Percentiles rank a stretch among this genome's conserved stretches.
Evolutionary conservation across 2,888 invertebrate species (phyloP).

Genomic region (Seira ritae): DNA sequence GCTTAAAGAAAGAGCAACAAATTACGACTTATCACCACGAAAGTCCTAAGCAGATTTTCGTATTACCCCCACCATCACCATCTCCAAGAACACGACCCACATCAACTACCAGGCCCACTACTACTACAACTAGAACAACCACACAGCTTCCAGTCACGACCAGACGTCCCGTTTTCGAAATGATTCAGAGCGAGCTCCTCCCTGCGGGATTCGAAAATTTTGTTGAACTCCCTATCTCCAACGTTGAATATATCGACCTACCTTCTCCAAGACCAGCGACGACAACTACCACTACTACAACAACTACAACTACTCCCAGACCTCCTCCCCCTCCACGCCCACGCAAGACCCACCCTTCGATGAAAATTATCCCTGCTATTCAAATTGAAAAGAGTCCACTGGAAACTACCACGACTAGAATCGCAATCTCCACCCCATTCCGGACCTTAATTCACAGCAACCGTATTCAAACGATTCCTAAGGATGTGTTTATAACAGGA

Average conservation of each 20-base stretch:
- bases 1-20: conserved; percentile 27
- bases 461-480: conserved; percentile 12
- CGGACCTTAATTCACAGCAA: neutral
- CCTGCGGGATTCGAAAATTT: conserved; percentile 21
- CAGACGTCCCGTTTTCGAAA: conserved; percentile 17
- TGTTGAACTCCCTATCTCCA: conserved; percentile 20
- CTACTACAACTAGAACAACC: conserved; percentile 15
- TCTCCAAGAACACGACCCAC: neutral
- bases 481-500: conserved; percentile 23
- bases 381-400: conserved; percentile 2
- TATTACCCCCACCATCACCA: too few species aligned
- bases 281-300: neutral
- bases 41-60: neutral
- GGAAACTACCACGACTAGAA: conserved; percentile 37
- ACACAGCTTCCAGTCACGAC: neutral
- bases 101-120: conserved; percentile 3
- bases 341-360: neutral
- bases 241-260: conserved; percentile 15
- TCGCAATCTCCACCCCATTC: too few species aligned
- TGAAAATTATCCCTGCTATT: conserved; percentile 28
- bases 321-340: neutral
- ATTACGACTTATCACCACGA: neutral
- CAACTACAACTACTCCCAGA: neutral
- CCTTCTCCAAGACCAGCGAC: neutral
- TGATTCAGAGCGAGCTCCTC: conserved; percentile 8